Percentiles rank a stretch among this genome's conserved stretches.
Evolutionary conservation across 1,140 invertebrate genomes (phyloP).

Genomic region (Delia radicum): DNA sequence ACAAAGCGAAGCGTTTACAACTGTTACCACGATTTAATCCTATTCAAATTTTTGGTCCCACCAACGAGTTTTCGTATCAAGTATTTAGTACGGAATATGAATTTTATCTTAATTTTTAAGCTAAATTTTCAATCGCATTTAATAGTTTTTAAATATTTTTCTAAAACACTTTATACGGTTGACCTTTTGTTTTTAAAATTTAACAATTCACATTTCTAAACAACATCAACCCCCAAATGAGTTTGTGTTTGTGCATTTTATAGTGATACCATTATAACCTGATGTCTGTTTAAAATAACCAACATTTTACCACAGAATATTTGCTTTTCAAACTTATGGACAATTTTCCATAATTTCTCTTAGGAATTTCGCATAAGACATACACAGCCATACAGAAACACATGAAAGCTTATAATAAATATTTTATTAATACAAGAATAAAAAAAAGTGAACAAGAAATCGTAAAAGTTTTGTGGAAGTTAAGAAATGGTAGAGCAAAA

Average conservation of each 20-base stretch:
- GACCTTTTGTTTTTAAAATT: background rate
- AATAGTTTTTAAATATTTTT: too few species aligned
- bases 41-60: too few species aligned
- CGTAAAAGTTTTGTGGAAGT: background rate
- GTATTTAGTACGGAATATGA: too few species aligned
- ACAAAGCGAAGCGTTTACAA: too few species aligned
- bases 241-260: background rate
- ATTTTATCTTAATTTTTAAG: too few species aligned
- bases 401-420: background rate
- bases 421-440: background rate
- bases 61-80: too few species aligned
- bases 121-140: too few species aligned
- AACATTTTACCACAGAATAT: background rate
- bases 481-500: background rate
- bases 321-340: background rate
- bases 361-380: background rate
- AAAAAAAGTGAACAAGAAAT: background rate
- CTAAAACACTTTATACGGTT: too few species aligned
- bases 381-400: background rate
- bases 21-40: too few species aligned
- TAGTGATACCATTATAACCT: background rate
- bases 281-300: background rate
- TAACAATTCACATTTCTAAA: background rate
- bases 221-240: background rate
- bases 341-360: slow-evolving; percentile 1